Evolutionary conservation across 2,797 vertebrate genomes (phyloP), one percentile per base, ranked within the genome.

Genomic region (Lophius americanus): DNA sequence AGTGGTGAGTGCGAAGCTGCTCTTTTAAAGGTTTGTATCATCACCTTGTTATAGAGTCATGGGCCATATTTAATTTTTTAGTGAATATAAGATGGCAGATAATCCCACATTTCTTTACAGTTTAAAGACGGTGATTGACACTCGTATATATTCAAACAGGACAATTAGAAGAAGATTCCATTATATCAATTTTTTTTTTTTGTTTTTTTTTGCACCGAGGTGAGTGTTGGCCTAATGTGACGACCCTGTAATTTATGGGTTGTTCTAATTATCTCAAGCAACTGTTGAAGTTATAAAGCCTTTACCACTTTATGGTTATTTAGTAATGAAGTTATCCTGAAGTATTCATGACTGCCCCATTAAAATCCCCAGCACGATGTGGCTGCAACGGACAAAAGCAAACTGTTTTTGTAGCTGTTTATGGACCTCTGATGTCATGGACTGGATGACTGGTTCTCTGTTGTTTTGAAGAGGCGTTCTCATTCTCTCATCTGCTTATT

Each of bases 51-150:
- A 52, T 46, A 35, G 59, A 63, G 50, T 51, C 33, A 72, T 4
- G 3, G 35, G 13, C 38, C 63, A 51, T 61, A 62, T 68, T 68
- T 71, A 32, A 68, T 33, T 23, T 23, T 3, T 48, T 52, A 76
- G 38, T 59, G 58, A 67, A 52, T 43, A 36, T 38, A 41, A 51
- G 14, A 32, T 51, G 47, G 38, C 12, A 54, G 63, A 2, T 65
- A 60, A 76, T 55, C 6, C 38, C 9, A 7, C 47, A 38, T 68
- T 60, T 44, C 49, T 64, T 41, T 42, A 35, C 35, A 14, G 51
- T 63, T 66, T 79, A 69, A 70, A 62, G 57, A 64, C 12, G 41
- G 35, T n/a, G 57, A 52, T 65, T 64, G 58, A 55, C 41, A 60
- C 23, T 47, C 35, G 33, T 50, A 69, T 60, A 65, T 42, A 70